Evolutionary conservation across 2,888 invertebrate species (phyloP), one percentile per base, ranked within the genome.

Genomic region (Metacarcinus magister): DNA sequence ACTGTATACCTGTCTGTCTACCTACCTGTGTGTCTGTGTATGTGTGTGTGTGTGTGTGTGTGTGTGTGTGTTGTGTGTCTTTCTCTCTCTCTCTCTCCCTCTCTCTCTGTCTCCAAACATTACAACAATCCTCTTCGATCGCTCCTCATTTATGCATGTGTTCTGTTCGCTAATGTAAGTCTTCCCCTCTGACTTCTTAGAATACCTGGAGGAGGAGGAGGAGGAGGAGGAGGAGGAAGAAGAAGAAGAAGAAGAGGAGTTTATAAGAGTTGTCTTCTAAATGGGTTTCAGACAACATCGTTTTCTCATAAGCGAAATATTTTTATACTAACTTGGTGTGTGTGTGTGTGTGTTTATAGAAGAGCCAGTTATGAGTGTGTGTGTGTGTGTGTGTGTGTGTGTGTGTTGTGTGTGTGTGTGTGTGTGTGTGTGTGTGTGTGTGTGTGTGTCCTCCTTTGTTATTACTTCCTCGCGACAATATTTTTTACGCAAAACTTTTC

Each of bases 81-180:
- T 48, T 46, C 46, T 46, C 4, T 46, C 46, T 46, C 67, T 67
- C 23, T 67, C n/a, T 67, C 67, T n/a, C n/a, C n/a, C 67, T 67
- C n/a, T 67, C 67, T 67, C n/a, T 67, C 67, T 67, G 16, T 67
- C n/a, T n/a, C 67, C 19, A 44, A 44, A 91, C 43, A 91, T 91
- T 91, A 44, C n/a, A n/a, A 91, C 19, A 91, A 91, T 91, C 46
- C 43, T 23, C 46, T 93, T 93, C 93, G 67, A 75, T 93, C n/a
- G 60, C 67, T 28, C 43, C 75, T 93, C 44, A 75, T 19, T 39
- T 67, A 75, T 43, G 43, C 44, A 93, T n/a, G 23, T 28, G 43
- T 19, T 16, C 43, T n/a, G 67, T 93, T 43, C 75, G 44, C 67
- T 39, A 90, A 44, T 90, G 90, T 44, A 43, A 10, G 67, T n/a